Evolutionary conservation across 1,140 invertebrate species (phyloP).

Genomic region (Drosophila prosaltans): DNA sequence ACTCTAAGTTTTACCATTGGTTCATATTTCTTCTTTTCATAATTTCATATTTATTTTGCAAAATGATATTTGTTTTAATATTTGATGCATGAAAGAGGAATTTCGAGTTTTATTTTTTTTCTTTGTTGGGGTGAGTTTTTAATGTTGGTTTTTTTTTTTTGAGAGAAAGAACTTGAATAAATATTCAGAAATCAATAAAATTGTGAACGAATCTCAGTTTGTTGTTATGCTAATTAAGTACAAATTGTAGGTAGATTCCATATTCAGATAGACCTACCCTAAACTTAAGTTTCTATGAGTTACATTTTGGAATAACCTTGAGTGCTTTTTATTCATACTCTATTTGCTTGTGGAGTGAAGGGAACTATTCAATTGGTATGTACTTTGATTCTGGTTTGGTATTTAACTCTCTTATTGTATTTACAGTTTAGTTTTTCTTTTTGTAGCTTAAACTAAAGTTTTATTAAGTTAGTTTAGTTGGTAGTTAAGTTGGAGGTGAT

Average conservation of each 20-base stretch:
- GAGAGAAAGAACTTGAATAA: background rate
- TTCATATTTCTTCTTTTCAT: constrained; percentile 45
- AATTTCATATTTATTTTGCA: constrained; percentile 74
- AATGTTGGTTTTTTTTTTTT: background rate
- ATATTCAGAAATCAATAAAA: constrained; percentile 1
- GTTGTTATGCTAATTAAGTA: constrained; percentile 11
- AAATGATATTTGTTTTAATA: constrained; percentile 73
- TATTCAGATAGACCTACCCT: constrained; percentile 1
- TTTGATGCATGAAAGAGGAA: constrained; percentile 23
- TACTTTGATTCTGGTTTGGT: no score
- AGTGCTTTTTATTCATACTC: background rate
- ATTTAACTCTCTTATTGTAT: no score
- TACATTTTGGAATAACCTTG: background rate
- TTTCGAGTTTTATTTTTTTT: background rate
- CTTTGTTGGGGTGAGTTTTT: background rate
- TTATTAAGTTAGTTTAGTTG: no score
- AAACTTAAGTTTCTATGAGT: background rate
- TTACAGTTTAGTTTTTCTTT: no score
- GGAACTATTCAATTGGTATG: background rate
- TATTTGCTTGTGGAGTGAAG: background rate
- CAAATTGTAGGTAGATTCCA: constrained; percentile 10
- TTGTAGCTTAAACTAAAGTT: no score
- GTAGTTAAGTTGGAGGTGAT: no score
- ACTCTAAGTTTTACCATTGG: constrained; percentile 43
- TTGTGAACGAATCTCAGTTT: constrained; percentile 4